These are phyloP conservation scores for Brachyistius frenatus DNA, from an alignment of 2,113 vertebrate species.

Conservation along the genomic window DNA sequence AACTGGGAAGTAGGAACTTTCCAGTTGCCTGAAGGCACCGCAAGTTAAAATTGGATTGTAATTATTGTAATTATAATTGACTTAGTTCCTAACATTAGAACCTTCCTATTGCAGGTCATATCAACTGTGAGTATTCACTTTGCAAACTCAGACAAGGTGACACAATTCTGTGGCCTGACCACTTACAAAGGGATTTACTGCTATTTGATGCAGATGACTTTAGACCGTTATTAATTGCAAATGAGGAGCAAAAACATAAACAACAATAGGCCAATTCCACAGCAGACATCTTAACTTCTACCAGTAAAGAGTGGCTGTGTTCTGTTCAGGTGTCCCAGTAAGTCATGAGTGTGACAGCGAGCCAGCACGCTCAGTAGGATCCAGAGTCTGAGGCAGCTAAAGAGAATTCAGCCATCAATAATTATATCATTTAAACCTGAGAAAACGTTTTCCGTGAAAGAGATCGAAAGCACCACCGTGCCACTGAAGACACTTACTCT, in stretches of 20 bases:
- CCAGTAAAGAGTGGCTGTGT: background rate
- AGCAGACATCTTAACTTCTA: constrained; percentile 5
- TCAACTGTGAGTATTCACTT: background rate
- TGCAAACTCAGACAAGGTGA: background rate
- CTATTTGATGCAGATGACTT: constrained; percentile 7
- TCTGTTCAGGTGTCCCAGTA: background rate
- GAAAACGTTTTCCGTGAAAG: background rate
- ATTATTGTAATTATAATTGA: no score
- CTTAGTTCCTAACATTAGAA: no score
- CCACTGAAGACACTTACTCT: background rate
- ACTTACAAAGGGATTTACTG: background rate
- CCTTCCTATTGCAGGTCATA: background rate
- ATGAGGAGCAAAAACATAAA: constrained; percentile 11
- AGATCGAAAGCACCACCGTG: background rate
- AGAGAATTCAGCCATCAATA: background rate
- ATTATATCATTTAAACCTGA: background rate
- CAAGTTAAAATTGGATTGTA: no score
- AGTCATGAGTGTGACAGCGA: background rate
- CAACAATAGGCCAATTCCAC: constrained; percentile 16
- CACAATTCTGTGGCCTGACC: background rate
- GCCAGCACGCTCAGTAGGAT: background rate
- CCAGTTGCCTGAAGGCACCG: no score
- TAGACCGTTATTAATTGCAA: constrained; percentile 2
- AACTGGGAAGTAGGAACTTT: no score
- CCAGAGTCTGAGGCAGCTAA: background rate